phyloP scores from a whole-genome alignment of 2,888 invertebrate genomes.

The Lagria hirta region DNA sequence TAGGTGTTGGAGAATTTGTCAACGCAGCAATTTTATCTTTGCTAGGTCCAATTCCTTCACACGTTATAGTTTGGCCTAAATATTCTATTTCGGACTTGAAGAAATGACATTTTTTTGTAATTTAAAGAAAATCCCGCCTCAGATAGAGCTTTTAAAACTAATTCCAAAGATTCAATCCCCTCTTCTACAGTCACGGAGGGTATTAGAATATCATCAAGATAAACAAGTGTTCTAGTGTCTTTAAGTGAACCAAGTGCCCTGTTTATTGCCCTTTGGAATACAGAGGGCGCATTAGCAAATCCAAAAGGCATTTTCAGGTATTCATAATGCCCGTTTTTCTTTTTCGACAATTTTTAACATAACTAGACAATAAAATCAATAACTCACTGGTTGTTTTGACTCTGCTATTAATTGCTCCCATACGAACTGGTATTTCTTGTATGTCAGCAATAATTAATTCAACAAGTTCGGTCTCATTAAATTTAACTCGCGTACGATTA shows the following conservation, averaged over 20 bases:
- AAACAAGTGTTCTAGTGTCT: constrained; percentile 16
- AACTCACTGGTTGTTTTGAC: constrained; percentile 1
- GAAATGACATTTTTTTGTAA: constrained; percentile 31
- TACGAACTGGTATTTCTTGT: constrained; percentile 1
- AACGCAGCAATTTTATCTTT: constrained; percentile 35
- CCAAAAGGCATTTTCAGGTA: constrained; percentile 43
- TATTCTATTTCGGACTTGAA: constrained; percentile 33
- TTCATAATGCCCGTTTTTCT: constrained; percentile 42
- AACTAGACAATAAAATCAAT: constrained; percentile 1
- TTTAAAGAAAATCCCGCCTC: constrained; percentile 27
- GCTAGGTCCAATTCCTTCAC: constrained; percentile 35
- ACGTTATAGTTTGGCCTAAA: constrained; percentile 36
- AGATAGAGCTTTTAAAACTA: constrained; percentile 13
- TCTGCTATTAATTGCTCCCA: constrained; percentile 1
- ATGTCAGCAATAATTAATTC: constrained; percentile 4
- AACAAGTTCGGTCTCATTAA: background rate
- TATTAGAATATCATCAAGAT: constrained; percentile 36
- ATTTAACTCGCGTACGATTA: constrained; percentile 1
- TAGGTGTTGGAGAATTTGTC: constrained; percentile 31
- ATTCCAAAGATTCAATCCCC: constrained; percentile 14
- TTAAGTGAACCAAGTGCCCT: constrained; percentile 21
- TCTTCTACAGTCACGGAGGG: constrained; percentile 26
- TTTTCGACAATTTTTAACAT: too few relatives aligned
- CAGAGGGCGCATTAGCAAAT: constrained; percentile 39
- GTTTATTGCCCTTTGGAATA: constrained; percentile 26